Evolutionary conservation across 1,140 invertebrate genomes (phyloP).

Genomic region (Anthonomus grandis): DNA sequence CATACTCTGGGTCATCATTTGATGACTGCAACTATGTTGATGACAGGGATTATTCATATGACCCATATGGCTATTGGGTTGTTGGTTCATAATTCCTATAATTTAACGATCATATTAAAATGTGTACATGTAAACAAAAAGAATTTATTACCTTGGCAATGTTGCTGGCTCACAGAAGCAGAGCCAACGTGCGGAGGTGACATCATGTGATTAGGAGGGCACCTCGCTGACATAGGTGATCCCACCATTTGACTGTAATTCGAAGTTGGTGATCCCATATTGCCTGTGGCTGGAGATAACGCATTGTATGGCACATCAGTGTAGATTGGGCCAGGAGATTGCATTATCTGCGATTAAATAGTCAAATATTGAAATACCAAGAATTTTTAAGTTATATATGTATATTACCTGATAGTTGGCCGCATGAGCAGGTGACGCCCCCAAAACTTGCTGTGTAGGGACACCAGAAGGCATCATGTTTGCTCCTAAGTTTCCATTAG

Average conservation of each 20-base stretch:
- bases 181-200: background rate
- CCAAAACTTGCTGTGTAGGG: constrained; percentile 30
- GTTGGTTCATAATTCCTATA: background rate
- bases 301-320: constrained; percentile 34
- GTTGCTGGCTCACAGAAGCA: background rate
- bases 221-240: constrained; percentile 38
- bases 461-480: constrained; percentile 30
- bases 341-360: constrained; percentile 28
- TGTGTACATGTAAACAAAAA: background rate
- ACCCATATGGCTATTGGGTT: constrained; percentile 10
- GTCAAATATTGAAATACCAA: too few relatives aligned
- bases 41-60: background rate
- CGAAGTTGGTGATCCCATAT: constrained; percentile 39
- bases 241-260: constrained; percentile 41
- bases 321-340: constrained; percentile 37
- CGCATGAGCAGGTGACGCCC: constrained; percentile 34
- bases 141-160: constrained; percentile 10
- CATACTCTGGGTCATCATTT: background rate
- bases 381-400: constrained; percentile 9
- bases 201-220: constrained; percentile 36
- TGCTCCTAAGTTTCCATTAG: constrained; percentile 32
- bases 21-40: constrained; percentile 1
- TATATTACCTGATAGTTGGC: constrained; percentile 16
- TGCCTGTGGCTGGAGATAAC: constrained; percentile 34
- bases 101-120: too few relatives aligned